Percentiles rank a stretch among this genome's conserved stretches.
phyloP scores from a whole-genome alignment of 2,888 invertebrate species.

The Dolichopus griseipennis region DNA sequence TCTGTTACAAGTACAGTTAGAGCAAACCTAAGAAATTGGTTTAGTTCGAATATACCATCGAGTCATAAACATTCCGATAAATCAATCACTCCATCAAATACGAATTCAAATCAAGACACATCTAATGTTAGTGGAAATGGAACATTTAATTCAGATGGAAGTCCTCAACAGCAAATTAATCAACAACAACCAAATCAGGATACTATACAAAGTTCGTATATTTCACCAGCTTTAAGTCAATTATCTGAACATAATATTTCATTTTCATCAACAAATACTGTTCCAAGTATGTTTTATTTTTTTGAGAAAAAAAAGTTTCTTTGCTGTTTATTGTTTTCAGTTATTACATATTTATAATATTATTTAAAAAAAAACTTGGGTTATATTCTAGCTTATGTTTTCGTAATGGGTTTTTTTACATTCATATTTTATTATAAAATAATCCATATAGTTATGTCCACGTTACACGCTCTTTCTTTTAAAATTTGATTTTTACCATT shows the following conservation, averaged over 20 bases:
- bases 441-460: no score
- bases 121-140: slow-evolving; percentile 25
- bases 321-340: slow-evolving; percentile 13
- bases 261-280: slow-evolving; percentile 25
- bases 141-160: slow-evolving; percentile 36
- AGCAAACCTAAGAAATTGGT: slow-evolving; percentile 35
- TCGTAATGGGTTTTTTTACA: no score
- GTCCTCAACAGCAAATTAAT: slow-evolving; percentile 35
- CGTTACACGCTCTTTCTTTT: no score
- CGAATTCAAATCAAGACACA: slow-evolving; percentile 22
- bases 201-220: slow-evolving; percentile 40
- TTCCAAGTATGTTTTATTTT: slow-evolving; percentile 19
- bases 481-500: no score
- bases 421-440: no score
- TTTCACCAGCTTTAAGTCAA: slow-evolving; percentile 34
- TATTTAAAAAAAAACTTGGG: no score
- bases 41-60: slow-evolving; percentile 30
- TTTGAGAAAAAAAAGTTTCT: slow-evolving; percentile 15
- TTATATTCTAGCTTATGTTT: no score
- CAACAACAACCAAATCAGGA: slow-evolving; percentile 30
- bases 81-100: slow-evolving; percentile 21
- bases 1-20: slow-evolving; percentile 24
- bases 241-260: slow-evolving; percentile 28
- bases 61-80: slow-evolving; percentile 23
- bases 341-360: not conserved